These are phyloP conservation scores for Gasteruption jaculator DNA, from an alignment of 2,888 invertebrate species.

Conservation along the genomic window DNA sequence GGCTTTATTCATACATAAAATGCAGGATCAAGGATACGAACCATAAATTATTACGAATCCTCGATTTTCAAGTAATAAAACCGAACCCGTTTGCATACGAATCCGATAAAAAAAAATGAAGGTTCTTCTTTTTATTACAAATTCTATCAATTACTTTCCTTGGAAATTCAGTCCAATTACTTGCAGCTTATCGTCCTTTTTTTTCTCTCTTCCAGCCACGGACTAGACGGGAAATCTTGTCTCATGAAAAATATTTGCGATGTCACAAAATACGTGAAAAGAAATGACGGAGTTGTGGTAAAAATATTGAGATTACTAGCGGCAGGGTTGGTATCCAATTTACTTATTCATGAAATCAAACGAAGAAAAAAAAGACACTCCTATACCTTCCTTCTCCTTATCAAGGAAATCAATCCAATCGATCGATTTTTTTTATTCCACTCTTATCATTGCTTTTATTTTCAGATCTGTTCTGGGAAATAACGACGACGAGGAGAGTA, in stretches of 20 bases:
- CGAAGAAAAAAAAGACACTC: slow-evolving; percentile 2
- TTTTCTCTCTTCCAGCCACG: slow-evolving; percentile 58
- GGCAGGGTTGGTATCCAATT: slow-evolving; percentile 14
- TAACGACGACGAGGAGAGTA: too few relatives aligned
- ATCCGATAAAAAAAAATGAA: too few relatives aligned
- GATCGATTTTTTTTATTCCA: slow-evolving; percentile 11
- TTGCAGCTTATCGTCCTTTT: too few relatives aligned
- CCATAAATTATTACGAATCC: too few relatives aligned
- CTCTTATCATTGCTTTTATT: background rate
- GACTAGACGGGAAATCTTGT: slow-evolving; percentile 62
- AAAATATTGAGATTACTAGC: slow-evolving; percentile 41
- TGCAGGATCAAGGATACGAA: too few relatives aligned
- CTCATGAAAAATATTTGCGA: slow-evolving; percentile 67
- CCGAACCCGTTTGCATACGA: too few relatives aligned
- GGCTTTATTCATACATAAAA: too few relatives aligned
- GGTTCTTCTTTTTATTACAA: too few relatives aligned
- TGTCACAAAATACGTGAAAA: slow-evolving; percentile 54
- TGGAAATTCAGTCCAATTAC: too few relatives aligned
- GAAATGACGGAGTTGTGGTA: slow-evolving; percentile 34
- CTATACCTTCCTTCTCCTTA: slow-evolving; percentile 9
- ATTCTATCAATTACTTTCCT: too few relatives aligned
- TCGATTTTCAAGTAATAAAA: too few relatives aligned
- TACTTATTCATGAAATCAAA: background rate
- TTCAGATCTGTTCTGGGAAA: too few relatives aligned
- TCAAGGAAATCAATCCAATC: slow-evolving; percentile 12